These are phyloP conservation scores for Myodes glareolus DNA, from an alignment of 2,113 vertebrate genomes.

Conservation along the genomic window DNA sequence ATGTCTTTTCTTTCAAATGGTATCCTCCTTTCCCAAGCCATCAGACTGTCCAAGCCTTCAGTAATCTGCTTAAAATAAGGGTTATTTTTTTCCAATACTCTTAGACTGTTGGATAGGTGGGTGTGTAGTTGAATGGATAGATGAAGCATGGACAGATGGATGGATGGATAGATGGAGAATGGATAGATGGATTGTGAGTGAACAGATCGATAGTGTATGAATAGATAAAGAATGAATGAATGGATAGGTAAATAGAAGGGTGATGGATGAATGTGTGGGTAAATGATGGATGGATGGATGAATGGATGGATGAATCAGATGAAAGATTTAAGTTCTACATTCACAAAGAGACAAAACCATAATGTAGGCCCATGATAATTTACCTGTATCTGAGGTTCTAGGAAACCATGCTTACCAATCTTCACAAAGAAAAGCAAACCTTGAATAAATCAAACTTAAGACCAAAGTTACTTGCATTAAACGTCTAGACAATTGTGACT, in stretches of 20 bases:
- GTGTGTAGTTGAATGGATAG: not conserved
- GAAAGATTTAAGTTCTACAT: not conserved
- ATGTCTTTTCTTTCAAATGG: constrained; percentile 24
- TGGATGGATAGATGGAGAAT: not conserved
- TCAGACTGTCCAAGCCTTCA: not conserved
- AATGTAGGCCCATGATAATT: not conserved
- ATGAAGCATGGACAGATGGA: not conserved
- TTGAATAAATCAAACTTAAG: constrained; percentile 16
- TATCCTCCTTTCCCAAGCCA: not conserved
- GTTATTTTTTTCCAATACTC: not conserved
- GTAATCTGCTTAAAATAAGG: not conserved
- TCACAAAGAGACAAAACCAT: not conserved
- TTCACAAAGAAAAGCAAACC: not conserved
- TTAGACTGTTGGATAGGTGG: not conserved
- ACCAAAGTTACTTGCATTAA: constrained; percentile 16
- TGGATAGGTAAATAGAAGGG: too few species aligned
- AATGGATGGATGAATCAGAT: not conserved
- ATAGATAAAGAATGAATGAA: too few species aligned
- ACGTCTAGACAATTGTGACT: not conserved
- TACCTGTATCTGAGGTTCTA: not conserved
- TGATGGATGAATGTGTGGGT: too few species aligned
- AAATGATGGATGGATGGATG: too few species aligned
- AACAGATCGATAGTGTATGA: accelerated
- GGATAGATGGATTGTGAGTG: not conserved
- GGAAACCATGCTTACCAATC: not conserved